Base-by-base conservation (phyloP, 2,113 vertebrate species). In the Arenaria interpres region DNA sequence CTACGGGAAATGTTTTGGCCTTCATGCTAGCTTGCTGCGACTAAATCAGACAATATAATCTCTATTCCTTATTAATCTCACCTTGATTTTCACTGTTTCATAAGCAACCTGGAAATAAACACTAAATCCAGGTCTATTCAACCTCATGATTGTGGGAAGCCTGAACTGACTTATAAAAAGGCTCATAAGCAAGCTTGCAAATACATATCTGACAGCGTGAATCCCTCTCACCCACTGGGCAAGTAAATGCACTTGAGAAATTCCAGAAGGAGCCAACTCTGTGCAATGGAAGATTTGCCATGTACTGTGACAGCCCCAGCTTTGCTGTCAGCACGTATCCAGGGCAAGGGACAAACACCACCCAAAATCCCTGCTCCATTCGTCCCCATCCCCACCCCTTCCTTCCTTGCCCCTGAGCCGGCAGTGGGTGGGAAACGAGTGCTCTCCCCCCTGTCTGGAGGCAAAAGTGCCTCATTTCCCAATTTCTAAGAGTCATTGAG, bases 141-240 rank as follows among this genome's bases (percentile, higher is more conserved):
- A 10, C 57, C 28, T 83, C 59, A 37, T 2, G 39, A 63, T 12
- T 50, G 41, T 10, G 72, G 45, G 39, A 85, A 90, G 54, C 71
- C 41, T 46, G 48, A 74, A 80, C 0, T 80, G 72, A 84, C 67
- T 83, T 59, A 60, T 4, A 88, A 75, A 94, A 78, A 59, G 57
- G 25, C 43, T 94, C 48, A 32, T 35, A 69, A 72, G 50, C 50
- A 88, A 93, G 63, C 45, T 83, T 53, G 45, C 21, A 83, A 85
- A 85, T 50, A 57, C 1, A 2, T 33, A 69, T 33, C 33, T 16
- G 39, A 30, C 56, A 53, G 50, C 6, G 57, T 84, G 83, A 95
- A 77, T 50, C 54, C 88, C 89, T 95, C 86, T 97, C 54, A 95
- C 89, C 83, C 79, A 78, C 67, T 92, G 79, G 92, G 90, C 85